phyloP scores from a whole-genome alignment of 2,797 vertebrate species.

The Morus bassanus region DNA sequence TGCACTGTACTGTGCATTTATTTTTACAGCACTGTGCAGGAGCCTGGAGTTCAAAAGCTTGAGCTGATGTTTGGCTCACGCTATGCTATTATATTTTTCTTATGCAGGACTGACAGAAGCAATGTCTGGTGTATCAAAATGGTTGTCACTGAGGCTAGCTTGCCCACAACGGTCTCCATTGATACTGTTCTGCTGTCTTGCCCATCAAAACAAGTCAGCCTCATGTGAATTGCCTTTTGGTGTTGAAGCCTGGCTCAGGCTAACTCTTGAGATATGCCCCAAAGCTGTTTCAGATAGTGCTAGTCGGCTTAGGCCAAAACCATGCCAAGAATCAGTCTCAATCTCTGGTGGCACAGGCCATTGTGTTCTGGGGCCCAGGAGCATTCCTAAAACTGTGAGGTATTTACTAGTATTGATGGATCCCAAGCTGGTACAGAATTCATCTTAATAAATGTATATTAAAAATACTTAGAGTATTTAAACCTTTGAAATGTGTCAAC shows the following conservation, averaged over 20 bases:
- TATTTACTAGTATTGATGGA: background rate
- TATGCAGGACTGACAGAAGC: background rate
- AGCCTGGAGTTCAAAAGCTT: background rate
- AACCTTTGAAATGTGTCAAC: background rate
- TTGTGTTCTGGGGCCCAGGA: background rate
- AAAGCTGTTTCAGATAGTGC: background rate
- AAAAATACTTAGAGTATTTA: background rate
- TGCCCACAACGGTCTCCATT: background rate
- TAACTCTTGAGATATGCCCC: background rate
- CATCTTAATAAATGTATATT: background rate
- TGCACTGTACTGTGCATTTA: background rate
- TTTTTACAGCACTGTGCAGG: background rate
- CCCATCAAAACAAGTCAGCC: background rate
- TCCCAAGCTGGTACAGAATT: background rate
- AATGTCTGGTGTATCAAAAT: background rate
- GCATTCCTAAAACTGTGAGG: background rate
- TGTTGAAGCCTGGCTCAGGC: background rate
- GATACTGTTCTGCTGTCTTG: background rate
- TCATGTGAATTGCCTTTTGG: background rate
- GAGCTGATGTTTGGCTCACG: background rate
- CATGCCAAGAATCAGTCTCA: background rate
- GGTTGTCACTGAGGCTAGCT: background rate
- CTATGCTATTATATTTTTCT: background rate
- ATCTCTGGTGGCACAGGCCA: background rate
- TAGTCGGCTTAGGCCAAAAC: background rate